Conservation (phyloP, 2,888 invertebrate species). For the Alcis repandata region DNA sequence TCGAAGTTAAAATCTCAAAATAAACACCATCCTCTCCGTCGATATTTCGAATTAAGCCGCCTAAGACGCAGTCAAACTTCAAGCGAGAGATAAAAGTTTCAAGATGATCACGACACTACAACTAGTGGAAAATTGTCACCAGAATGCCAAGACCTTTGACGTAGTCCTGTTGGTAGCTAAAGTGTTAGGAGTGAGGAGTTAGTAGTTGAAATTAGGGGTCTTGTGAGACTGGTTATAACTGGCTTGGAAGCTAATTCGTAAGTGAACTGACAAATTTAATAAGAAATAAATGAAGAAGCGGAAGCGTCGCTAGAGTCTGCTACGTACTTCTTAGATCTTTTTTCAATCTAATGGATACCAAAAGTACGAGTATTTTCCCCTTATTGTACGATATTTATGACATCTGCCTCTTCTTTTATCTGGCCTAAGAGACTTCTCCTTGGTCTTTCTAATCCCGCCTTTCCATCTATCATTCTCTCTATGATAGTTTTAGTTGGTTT, state of each 20-base stretch:
- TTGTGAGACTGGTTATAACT: constrained; percentile 58
- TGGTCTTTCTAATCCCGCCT: no score
- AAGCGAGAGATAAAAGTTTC: constrained; percentile 65
- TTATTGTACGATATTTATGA: no score
- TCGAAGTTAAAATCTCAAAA: background rate
- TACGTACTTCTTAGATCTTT: background rate
- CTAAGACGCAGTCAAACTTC: constrained; percentile 49
- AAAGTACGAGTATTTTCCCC: no score
- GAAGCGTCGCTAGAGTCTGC: constrained; percentile 42
- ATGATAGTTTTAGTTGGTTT: no score
- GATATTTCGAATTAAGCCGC: constrained; percentile 30
- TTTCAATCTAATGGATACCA: no score
- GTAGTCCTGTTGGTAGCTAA: constrained; percentile 32
- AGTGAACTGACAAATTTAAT: constrained; percentile 75
- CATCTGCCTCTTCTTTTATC: no score
- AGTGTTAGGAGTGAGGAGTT: constrained; percentile 39
- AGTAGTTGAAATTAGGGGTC: constrained; percentile 48
- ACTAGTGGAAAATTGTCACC: constrained; percentile 63
- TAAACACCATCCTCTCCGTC: constrained; percentile 2
- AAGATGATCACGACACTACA: constrained; percentile 57
- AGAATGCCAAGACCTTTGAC: constrained; percentile 50
- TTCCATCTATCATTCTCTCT: no score
- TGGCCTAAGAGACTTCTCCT: no score
- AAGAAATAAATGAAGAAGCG: constrained; percentile 65
- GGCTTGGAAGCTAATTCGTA: constrained; percentile 69